phyloP scores from a whole-genome alignment of 2,888 invertebrate species.

The Macaria notata region DNA sequence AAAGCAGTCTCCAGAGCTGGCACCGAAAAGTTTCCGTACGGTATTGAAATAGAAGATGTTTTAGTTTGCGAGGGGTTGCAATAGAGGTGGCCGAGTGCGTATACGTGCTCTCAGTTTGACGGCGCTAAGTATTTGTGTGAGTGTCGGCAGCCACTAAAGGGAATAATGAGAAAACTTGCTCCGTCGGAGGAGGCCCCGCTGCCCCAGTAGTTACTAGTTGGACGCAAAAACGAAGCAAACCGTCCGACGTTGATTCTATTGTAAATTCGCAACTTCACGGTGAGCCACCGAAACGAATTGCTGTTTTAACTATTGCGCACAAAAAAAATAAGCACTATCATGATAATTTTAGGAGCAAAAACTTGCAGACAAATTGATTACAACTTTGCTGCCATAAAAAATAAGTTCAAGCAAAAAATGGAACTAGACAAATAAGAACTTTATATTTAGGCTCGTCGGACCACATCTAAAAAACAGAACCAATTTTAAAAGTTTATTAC shows the following conservation, averaged over 20 bases:
- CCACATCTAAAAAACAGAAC: too few relatives aligned
- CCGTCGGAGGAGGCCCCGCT: slow-evolving; percentile 48
- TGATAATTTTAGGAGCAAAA: slow-evolving; percentile 2
- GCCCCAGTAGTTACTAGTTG: slow-evolving; percentile 38
- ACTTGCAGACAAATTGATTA: slow-evolving; percentile 1
- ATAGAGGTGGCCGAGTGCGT: slow-evolving; percentile 45
- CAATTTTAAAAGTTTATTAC: too few relatives aligned
- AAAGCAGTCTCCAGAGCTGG: slow-evolving; percentile 52
- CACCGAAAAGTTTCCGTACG: slow-evolving; percentile 49
- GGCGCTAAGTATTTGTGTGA: slow-evolving; percentile 58
- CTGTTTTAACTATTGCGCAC: slow-evolving; percentile 8
- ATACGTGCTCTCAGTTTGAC: slow-evolving; percentile 55
- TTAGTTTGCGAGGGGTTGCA: slow-evolving; percentile 36
- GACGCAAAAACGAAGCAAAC: slow-evolving; percentile 47
- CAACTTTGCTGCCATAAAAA: not conserved
- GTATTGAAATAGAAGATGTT: slow-evolving; percentile 56
- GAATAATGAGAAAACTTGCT: slow-evolving; percentile 78
- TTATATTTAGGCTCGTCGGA: too few relatives aligned
- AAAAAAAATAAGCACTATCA: slow-evolving; percentile 1
- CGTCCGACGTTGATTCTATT: slow-evolving; percentile 51
- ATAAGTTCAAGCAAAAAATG: not conserved
- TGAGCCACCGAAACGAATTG: slow-evolving; percentile 17
- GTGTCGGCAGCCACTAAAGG: slow-evolving; percentile 60
- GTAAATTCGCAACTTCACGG: slow-evolving; percentile 39
- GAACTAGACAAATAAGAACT: too few relatives aligned